Evolutionary conservation across 2,113 vertebrate species (phyloP), one percentile per base, ranked within the genome.

Genomic region (Steatornis caripensis): DNA sequence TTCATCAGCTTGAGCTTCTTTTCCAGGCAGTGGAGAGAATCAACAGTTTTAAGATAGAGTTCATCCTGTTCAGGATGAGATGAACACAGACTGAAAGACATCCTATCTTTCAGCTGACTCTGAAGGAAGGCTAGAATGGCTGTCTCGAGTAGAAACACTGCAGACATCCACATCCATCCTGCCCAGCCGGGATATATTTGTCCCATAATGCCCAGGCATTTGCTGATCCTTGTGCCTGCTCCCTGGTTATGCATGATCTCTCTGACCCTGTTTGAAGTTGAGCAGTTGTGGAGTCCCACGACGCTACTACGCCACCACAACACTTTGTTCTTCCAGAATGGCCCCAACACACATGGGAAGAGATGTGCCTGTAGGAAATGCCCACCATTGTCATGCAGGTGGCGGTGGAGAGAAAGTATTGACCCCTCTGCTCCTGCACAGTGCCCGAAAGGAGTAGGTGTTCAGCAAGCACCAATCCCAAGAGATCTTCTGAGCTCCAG

Each of bases 101-200:
- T 3, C 1, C 0, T 6, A 5, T 30, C 9, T 27, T 53, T 54
- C 60, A 51, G 55, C 27, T 34, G 27, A 32, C 30, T n/a, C 34
- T 45, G 46, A 46, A 77, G 51, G 13, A 74, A 41, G 19, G 8
- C 39, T 79, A 36, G 10, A 68, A 7, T 26, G 45, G 49, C 29
- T 24, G 30, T 15, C 21, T n/a, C 48, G n/a, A 12, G 37, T 4
- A 45, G 18, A 72, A 6, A 34, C 3, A 5, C 15, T 36, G 27
- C 39, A 80, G 37, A 29, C 12, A 81, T 27, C 46, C 48, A 19
- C 1, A 10, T 36, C 16, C 14, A 19, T 20, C 80, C 41, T 61
- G 14, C 15, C 16, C 11, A 15, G 3, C 24, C 1, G 17, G 36
- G 57, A 27, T 53, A 15, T 29, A 22, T 85, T 55, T 55, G 11